Conservation (phyloP, 1,140 invertebrate species). For the Caenorhabditis briggsae region DNA sequence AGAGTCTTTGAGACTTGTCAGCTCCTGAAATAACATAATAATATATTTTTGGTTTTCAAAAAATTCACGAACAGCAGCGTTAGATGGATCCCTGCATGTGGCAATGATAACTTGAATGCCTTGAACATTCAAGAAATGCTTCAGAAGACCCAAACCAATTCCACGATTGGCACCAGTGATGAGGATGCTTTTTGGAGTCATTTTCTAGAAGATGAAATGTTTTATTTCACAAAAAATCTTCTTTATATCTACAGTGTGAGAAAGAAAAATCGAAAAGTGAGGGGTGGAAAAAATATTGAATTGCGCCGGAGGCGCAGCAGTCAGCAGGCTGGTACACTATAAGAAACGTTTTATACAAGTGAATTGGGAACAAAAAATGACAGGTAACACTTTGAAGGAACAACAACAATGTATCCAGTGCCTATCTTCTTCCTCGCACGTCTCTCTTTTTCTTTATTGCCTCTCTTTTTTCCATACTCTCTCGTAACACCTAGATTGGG, state of each 20-base stretch:
- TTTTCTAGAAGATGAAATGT: background rate
- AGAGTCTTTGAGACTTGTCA: slow-evolving; percentile 37
- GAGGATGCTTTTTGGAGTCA: slow-evolving; percentile 58
- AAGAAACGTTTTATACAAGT: too few relatives aligned
- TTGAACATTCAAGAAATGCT: slow-evolving; percentile 58
- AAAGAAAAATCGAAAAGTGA: too few relatives aligned
- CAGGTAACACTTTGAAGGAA: background rate
- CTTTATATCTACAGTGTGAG: too few relatives aligned
- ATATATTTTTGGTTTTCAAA: background rate
- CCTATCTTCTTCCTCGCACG: background rate
- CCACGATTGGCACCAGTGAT: slow-evolving; percentile 88
- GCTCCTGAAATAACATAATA: background rate
- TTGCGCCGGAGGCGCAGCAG: too few relatives aligned
- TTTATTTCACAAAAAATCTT: too few relatives aligned
- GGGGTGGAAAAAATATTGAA: background rate
- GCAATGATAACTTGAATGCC: slow-evolving; percentile 61
- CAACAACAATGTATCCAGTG: background rate
- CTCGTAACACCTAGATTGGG: background rate
- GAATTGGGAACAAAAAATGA: background rate
- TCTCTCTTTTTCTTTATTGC: background rate
- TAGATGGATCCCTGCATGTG: slow-evolving; percentile 59
- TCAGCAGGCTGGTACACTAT: background rate
- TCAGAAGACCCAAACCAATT: slow-evolving; percentile 85
- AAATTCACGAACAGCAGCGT: background rate
- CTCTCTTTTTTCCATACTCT: background rate